These are phyloP conservation scores for Catharus minimus DNA, from an alignment of 2,113 vertebrate species.

Conservation along the genomic window DNA sequence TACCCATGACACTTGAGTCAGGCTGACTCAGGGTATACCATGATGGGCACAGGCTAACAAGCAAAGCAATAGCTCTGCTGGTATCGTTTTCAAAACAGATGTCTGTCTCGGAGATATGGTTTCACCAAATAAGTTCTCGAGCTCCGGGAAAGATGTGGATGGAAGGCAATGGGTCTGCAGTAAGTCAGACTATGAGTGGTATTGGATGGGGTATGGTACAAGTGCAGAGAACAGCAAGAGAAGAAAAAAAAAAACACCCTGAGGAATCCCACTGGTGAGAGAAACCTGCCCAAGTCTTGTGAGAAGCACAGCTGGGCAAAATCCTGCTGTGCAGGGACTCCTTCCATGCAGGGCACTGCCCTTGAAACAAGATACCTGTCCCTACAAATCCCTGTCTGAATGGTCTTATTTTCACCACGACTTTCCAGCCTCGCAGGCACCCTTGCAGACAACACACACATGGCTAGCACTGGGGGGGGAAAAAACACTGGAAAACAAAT, in stretches of 20 bases:
- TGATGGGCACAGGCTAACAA: background rate
- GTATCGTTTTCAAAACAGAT: background rate
- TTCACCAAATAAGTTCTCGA: background rate
- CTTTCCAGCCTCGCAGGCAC: background rate
- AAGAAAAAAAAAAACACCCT: background rate
- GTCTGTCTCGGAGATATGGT: fast-evolving
- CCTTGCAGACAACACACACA: background rate
- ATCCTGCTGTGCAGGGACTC: background rate
- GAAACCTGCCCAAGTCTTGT: background rate
- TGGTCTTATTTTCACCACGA: background rate
- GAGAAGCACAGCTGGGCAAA: background rate
- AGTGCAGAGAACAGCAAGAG: background rate
- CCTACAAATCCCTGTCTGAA: background rate
- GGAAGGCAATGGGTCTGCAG: background rate
- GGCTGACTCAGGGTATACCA: background rate
- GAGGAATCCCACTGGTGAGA: background rate
- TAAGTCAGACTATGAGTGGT: fast-evolving
- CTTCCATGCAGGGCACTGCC: background rate
- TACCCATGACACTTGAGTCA: background rate
- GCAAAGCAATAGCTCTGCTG: background rate
- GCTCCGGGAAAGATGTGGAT: background rate
- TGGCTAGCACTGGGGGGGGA: background rate
- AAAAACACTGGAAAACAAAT: background rate
- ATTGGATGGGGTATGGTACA: background rate
- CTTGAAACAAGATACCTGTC: background rate